These are phyloP conservation scores for Drosophila prostipennis DNA, from an alignment of 2,888 invertebrate genomes.

Conservation along the genomic window DNA sequence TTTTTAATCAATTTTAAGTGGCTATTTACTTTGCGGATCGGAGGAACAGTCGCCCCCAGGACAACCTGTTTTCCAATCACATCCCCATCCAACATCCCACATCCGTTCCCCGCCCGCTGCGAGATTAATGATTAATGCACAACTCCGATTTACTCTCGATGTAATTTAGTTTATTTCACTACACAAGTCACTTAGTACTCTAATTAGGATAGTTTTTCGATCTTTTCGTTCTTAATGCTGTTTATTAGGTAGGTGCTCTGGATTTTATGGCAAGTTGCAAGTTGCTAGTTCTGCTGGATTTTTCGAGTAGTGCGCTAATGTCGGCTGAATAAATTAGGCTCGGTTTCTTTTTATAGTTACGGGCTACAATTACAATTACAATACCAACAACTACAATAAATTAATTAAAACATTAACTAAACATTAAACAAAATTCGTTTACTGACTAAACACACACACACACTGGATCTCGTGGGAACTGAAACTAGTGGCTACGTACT, in stretches of 20 bases:
- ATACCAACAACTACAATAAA: conserved; percentile 80
- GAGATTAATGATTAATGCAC: conserved; percentile 34
- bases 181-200: conserved; percentile 54
- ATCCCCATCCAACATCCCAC: conserved; percentile 13
- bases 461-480: conserved; percentile 32
- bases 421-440: conserved; percentile 64
- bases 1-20: conserved; percentile 78
- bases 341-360: conserved; percentile 20
- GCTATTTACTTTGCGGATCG: conserved; percentile 63
- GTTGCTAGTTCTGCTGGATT: conserved; percentile 66
- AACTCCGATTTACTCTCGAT: conserved; percentile 43
- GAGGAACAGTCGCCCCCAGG: conserved; percentile 6
- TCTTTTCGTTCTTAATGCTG: conserved; percentile 42
- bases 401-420: conserved; percentile 73
- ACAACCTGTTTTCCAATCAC: conserved; percentile 56
- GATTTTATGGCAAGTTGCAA: conserved; percentile 69
- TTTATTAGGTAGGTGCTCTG: conserved; percentile 53
- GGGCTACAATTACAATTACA: conserved; percentile 56
- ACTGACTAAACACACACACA: conserved; percentile 40
- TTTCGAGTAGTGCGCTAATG: conserved; percentile 44
- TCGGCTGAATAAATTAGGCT: conserved; percentile 57
- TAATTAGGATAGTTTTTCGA: conserved; percentile 66
- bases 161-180: conserved; percentile 55
- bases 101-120: conserved; percentile 12
- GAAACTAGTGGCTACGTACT: conserved; percentile 28